Percentiles rank a stretch among this genome's conserved stretches.
These are phyloP conservation scores for Cotesia glomerata DNA, from an alignment of 1,140 invertebrate species.

Conservation along the genomic window DNA sequence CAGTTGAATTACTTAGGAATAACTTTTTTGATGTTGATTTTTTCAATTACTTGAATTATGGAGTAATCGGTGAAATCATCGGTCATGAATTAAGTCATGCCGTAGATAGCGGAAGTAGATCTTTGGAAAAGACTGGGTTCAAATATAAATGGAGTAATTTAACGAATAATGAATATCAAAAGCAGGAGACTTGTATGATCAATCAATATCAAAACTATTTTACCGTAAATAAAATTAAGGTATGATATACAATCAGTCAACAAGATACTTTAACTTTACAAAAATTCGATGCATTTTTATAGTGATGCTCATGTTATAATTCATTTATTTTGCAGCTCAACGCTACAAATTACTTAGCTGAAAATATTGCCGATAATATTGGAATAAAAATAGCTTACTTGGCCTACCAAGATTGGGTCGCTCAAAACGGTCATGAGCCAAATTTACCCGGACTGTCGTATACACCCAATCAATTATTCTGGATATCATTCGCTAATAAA, in stretches of 20 bases:
- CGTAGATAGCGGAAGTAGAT: slow-evolving; percentile 75
- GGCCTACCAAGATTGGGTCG: slow-evolving; percentile 22
- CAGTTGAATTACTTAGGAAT: not conserved
- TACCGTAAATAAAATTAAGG: not conserved
- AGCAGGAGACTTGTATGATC: not conserved
- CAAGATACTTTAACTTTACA: too few relatives aligned
- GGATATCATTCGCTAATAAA: slow-evolving; percentile 53
- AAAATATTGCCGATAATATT: slow-evolving; percentile 68
- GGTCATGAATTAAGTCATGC: slow-evolving; percentile 82
- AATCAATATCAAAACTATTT: not conserved
- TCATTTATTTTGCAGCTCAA: slow-evolving; percentile 44
- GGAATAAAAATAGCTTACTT: slow-evolving; percentile 57
- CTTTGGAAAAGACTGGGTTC: slow-evolving; percentile 72
- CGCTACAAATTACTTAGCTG: slow-evolving; percentile 60
- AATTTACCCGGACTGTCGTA: slow-evolving; percentile 53
- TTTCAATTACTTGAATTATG: slow-evolving; percentile 70
- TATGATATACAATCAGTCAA: too few relatives aligned
- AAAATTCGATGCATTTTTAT: too few relatives aligned
- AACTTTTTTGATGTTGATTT: not conserved
- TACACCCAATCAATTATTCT: slow-evolving; percentile 69
- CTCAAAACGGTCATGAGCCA: not conserved
- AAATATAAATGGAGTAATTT: slow-evolving; percentile 38
- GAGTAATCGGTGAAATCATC: slow-evolving; percentile 74
- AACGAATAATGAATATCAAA: not conserved
- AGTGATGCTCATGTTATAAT: too few relatives aligned